A percentile compares a stretch with the other conserved stretches of the same genome.
Conservation (phyloP, 1,140 invertebrate species). For the Asbolus verrucosus region DNA sequence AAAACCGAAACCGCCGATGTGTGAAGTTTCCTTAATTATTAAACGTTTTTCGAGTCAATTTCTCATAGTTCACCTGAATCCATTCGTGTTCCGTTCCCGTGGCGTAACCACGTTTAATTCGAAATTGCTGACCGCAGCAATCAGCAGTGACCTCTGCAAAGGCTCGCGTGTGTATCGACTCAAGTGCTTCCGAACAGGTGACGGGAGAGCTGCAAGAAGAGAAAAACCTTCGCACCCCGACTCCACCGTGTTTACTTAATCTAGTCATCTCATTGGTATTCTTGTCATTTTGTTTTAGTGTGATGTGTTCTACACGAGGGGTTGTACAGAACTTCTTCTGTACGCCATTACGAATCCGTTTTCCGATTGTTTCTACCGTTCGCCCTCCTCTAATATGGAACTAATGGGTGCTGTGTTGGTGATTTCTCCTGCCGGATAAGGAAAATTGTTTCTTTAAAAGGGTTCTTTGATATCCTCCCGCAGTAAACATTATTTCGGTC, state of each 20-base stretch:
- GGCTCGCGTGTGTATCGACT: background rate
- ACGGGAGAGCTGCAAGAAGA: slow-evolving; percentile 25
- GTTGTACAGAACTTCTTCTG: slow-evolving; percentile 29
- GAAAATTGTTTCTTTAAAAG: slow-evolving; percentile 24
- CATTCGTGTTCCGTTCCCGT: background rate
- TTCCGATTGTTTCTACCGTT: slow-evolving; percentile 22
- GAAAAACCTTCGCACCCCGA: slow-evolving; percentile 1
- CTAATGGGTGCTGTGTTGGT: slow-evolving; percentile 13
- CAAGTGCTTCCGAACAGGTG: slow-evolving; percentile 1
- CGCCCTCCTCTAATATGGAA: slow-evolving; percentile 24
- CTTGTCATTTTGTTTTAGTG: slow-evolving; percentile 44
- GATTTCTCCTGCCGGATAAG: slow-evolving; percentile 3
- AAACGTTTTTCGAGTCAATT: background rate
- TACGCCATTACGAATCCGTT: slow-evolving; percentile 25
- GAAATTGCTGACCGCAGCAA: slow-evolving; percentile 28
- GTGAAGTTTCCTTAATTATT: no score
- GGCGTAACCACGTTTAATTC: slow-evolving; percentile 5
- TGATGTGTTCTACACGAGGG: slow-evolving; percentile 42
- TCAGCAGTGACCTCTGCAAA: slow-evolving; percentile 1
- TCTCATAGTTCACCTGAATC: background rate
- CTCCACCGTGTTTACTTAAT: slow-evolving; percentile 38
- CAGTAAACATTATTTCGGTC: background rate
- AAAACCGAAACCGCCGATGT: no score
- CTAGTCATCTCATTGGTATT: slow-evolving; percentile 46
- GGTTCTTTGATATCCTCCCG: background rate